Evolutionary conservation across 2,113 vertebrate genomes (phyloP).

Genomic region (Plecotus auritus): DNA sequence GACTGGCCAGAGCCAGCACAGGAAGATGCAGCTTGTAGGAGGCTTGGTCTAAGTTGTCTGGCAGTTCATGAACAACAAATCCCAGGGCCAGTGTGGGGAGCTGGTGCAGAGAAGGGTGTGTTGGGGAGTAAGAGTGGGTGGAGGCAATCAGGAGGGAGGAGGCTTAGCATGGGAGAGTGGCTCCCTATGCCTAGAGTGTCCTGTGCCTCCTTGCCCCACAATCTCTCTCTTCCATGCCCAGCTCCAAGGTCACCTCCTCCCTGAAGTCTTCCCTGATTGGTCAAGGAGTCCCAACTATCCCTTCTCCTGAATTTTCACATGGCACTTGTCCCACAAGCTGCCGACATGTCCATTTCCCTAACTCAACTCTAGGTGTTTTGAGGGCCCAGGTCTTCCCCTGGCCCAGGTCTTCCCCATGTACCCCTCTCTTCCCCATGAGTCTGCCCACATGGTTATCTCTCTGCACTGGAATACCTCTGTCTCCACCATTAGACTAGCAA

Average conservation of each 20-base stretch:
- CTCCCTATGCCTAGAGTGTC: not conserved
- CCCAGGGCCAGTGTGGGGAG: fast-evolving
- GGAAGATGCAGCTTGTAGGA: not conserved
- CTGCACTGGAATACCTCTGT: not conserved
- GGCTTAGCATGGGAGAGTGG: not conserved
- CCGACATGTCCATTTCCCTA: not conserved
- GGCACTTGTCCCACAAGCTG: not conserved
- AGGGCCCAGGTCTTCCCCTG: not conserved
- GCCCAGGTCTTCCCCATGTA: not conserved
- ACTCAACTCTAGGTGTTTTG: not conserved
- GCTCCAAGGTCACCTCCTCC: not conserved
- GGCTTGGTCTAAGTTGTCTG: not conserved
- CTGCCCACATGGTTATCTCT: not conserved
- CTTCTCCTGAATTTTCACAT: not conserved
- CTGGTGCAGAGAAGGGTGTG: not conserved
- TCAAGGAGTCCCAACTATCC: not conserved
- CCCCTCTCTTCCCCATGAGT: not conserved
- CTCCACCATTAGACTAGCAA: not conserved
- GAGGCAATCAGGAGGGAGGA: not conserved
- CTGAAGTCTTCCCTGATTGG: not conserved
- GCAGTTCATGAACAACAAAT: not conserved
- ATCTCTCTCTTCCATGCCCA: not conserved
- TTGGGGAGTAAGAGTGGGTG: not conserved
- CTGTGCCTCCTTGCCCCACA: not conserved
- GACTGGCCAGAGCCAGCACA: not conserved